phyloP scores from a whole-genome alignment of 2,113 vertebrate species.

The Oxyura jamaicensis region DNA sequence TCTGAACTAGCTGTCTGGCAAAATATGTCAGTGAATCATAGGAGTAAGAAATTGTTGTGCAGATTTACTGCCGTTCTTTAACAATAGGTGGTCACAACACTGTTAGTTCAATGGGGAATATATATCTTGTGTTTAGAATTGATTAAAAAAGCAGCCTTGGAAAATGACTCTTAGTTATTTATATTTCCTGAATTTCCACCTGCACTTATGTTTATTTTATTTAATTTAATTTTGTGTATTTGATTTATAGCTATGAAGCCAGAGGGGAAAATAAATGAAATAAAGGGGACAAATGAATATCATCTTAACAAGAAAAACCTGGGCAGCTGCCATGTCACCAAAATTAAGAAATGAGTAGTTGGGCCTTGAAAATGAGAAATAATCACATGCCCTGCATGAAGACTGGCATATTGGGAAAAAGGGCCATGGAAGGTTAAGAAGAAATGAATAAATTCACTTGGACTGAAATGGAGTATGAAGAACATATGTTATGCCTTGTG shows the following conservation, averaged over 20 bases:
- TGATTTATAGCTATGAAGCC: slow-evolving; percentile 59
- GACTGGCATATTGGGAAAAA: background rate
- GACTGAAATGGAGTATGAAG: background rate
- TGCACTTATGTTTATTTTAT: slow-evolving; percentile 55
- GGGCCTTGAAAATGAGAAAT: slow-evolving; percentile 29
- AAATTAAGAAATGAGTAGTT: slow-evolving; percentile 54
- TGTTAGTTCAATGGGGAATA: slow-evolving; percentile 25
- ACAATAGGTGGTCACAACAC: slow-evolving; percentile 54
- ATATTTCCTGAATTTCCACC: slow-evolving; percentile 69
- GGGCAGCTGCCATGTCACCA: slow-evolving; percentile 16
- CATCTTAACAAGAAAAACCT: slow-evolving; percentile 66
- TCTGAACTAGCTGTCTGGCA: slow-evolving; percentile 8
- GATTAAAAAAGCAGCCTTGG: slow-evolving; percentile 67
- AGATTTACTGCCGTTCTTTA: slow-evolving; percentile 51
- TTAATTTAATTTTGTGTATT: slow-evolving; percentile 55
- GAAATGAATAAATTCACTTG: slow-evolving; percentile 6
- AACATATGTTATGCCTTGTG: background rate
- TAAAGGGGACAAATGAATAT: slow-evolving; percentile 56
- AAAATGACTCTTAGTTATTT: slow-evolving; percentile 66
- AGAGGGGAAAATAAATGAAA: slow-evolving; percentile 42
- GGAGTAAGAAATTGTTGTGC: background rate
- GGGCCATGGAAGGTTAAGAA: background rate
- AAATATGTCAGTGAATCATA: slow-evolving; percentile 1
- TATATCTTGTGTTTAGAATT: slow-evolving; percentile 50
- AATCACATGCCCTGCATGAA: slow-evolving; percentile 9